Conservation (phyloP, 1,140 invertebrate genomes). For the Apis florea region DNA sequence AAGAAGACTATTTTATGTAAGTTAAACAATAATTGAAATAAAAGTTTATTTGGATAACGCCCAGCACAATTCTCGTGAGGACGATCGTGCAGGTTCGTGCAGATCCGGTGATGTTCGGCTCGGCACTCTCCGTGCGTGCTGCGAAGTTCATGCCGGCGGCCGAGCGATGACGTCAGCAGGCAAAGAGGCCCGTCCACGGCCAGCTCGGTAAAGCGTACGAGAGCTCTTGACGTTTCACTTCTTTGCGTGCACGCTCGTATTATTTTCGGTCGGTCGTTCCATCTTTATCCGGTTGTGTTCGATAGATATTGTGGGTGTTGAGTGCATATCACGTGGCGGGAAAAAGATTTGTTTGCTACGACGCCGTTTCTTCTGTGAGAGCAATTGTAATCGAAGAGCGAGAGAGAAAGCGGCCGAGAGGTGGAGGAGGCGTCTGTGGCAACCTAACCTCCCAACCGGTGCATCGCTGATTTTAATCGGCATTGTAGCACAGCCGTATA, state of each 20-base stretch:
- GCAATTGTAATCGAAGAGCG: conserved; percentile 33
- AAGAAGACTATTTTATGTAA: not conserved
- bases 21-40: conserved; percentile 20
- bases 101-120: conserved; percentile 52
- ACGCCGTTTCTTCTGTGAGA: conserved; percentile 32
- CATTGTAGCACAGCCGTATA: conserved; percentile 29
- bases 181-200: conserved; percentile 60
- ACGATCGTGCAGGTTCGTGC: conserved; percentile 64
- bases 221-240: conserved; percentile 49
- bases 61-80: conserved; percentile 40
- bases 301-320: not conserved
- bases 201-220: conserved; percentile 53
- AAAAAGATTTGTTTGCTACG: conserved; percentile 19
- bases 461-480: conserved; percentile 52
- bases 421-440: conserved; percentile 49
- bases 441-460: conserved; percentile 67
- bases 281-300: conserved; percentile 1
- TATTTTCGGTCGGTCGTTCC: conserved; percentile 23
- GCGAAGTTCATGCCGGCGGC: conserved; percentile 71
- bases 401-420: conserved; percentile 43
- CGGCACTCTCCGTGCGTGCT: conserved; percentile 59
- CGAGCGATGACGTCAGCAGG: conserved; percentile 68
- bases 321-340: conserved; percentile 33
- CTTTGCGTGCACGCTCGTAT: conserved; percentile 13
- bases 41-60: conserved; percentile 45